These are phyloP conservation scores for Sialia sialis DNA, from an alignment of 2,113 vertebrate genomes.

Conservation along the genomic window DNA sequence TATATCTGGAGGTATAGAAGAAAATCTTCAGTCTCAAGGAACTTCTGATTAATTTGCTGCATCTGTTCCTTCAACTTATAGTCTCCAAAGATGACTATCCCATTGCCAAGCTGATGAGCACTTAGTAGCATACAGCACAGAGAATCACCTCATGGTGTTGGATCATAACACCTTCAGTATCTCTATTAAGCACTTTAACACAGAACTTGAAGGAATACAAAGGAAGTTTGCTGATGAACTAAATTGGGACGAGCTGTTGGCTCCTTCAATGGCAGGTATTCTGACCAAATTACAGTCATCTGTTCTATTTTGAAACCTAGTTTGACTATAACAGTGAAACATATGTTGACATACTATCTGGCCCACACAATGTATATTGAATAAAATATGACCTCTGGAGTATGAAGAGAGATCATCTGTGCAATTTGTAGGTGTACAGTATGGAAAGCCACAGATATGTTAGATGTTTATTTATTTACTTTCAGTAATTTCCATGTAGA, in stretches of 20 bases:
- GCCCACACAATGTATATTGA: not conserved
- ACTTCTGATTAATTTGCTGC: not conserved
- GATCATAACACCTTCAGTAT: rapidly evolving
- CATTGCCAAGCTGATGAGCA: not conserved
- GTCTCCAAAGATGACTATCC: not conserved
- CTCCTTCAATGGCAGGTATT: not conserved
- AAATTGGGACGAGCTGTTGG: rapidly evolving
- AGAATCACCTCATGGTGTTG: no score
- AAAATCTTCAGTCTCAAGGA: not conserved
- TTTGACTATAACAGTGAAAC: not conserved
- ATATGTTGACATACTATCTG: not conserved
- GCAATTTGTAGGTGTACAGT: not conserved
- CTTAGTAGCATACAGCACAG: not conserved
- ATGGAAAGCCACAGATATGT: not conserved
- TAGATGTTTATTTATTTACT: not conserved
- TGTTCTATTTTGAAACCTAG: not conserved
- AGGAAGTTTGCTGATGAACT: not conserved
- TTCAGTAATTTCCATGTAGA: not conserved
- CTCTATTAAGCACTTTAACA: not conserved
- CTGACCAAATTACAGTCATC: not conserved
- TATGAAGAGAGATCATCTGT: not conserved
- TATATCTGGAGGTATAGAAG: not conserved
- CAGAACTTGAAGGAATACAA: not conserved
- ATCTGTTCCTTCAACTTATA: not conserved
- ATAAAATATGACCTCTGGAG: conserved; percentile 5